Conservation (phyloP, 2,888 invertebrate genomes). For the Phlogophora meticulosa region DNA sequence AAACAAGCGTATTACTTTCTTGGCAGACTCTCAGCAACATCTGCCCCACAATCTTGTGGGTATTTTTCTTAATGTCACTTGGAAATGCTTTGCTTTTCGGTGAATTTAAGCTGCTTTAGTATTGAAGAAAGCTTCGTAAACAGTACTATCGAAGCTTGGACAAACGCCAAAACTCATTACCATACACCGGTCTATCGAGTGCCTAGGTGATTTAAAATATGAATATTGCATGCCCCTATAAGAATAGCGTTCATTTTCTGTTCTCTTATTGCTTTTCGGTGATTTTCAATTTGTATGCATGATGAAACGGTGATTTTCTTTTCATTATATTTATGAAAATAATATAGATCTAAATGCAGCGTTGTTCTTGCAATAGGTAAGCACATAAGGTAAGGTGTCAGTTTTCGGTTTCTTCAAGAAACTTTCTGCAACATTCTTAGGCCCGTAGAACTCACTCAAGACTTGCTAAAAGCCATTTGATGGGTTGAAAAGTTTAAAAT, state of each 20-base stretch:
- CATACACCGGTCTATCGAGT: constrained; percentile 46
- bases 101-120: constrained; percentile 48
- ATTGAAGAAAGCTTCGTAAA: constrained; percentile 58
- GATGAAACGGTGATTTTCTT: constrained; percentile 18
- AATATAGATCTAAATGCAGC: background rate
- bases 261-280: constrained; percentile 23
- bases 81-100: constrained; percentile 49
- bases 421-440: no score
- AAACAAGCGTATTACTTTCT: constrained; percentile 50
- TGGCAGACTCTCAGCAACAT: constrained; percentile 67
- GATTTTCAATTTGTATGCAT: constrained; percentile 48
- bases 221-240: constrained; percentile 41
- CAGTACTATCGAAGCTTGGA: constrained; percentile 63
- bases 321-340: constrained; percentile 28
- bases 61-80: constrained; percentile 57
- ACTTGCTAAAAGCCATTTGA: no score
- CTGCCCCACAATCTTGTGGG: constrained; percentile 49
- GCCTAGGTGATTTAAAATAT: constrained; percentile 48
- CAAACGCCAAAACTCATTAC: constrained; percentile 64
- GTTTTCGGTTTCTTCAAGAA: background rate
- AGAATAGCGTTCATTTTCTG: constrained; percentile 18
- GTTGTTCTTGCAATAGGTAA: background rate
- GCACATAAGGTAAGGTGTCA: background rate
- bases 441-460: no score
- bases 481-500: no score